A percentile compares a stretch with the other conserved stretches of the same genome.
These are phyloP conservation scores for Pleuronectes platessa DNA, from an alignment of 2,113 vertebrate species.

Conservation along the genomic window DNA sequence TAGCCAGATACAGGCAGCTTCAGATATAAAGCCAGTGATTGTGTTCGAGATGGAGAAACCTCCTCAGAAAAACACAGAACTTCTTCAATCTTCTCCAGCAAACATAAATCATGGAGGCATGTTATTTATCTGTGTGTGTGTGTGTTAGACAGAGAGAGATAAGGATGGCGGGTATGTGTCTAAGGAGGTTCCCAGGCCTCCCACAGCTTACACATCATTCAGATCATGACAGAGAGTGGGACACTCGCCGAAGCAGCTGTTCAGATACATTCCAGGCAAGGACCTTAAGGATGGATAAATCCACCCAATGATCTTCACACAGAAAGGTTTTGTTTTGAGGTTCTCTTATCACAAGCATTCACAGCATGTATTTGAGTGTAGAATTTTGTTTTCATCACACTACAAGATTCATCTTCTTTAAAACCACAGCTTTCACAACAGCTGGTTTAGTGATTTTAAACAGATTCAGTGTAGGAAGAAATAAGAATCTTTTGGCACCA, in stretches of 20 bases:
- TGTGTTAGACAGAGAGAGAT: conserved; percentile 23
- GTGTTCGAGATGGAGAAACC: neutral
- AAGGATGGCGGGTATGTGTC: conserved; percentile 31
- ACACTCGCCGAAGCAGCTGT: conserved; percentile 69
- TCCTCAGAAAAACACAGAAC: conserved; percentile 33
- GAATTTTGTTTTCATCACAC: neutral
- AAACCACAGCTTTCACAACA: conserved; percentile 2
- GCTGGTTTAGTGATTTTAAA: neutral
- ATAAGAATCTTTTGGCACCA: no score
- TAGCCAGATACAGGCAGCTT: neutral
- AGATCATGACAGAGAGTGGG: conserved; percentile 61
- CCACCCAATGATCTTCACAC: neutral
- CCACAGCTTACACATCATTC: conserved; percentile 60
- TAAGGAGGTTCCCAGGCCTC: conserved; percentile 58
- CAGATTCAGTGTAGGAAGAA: neutral
- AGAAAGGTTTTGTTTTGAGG: conserved; percentile 2
- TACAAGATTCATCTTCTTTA: neutral
- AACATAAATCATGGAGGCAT: conserved; percentile 45
- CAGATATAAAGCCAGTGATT: neutral
- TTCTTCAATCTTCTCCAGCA: conserved; percentile 28
- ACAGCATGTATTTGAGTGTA: neutral
- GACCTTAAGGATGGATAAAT: neutral
- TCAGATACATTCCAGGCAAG: conserved; percentile 67
- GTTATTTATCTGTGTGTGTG: conserved; percentile 21
- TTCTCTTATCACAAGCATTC: conserved; percentile 25